Evolutionary conservation across 2,888 invertebrate species (phyloP), one percentile per base, ranked within the genome.

Genomic region (Diarsia mendica): DNA sequence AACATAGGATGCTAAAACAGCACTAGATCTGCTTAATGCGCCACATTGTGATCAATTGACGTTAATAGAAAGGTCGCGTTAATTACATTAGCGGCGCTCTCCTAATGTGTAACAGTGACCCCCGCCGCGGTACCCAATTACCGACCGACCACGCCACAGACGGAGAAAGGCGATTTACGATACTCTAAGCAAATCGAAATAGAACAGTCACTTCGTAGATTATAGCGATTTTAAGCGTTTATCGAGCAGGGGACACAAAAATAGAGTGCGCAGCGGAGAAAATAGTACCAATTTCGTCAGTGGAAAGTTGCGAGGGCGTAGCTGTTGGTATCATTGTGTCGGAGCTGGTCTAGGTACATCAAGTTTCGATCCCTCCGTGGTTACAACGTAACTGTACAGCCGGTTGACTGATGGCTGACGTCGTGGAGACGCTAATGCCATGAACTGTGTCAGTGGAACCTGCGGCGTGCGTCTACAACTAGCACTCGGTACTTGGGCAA

Each of bases 61-160:
- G 92, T 90, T 92, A 94, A 94, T 95, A 91, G 91, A 94, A 93
- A 95, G 95, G 94, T 95, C 95, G 92, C 87, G 79, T 82, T 95
- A 94, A 94, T 95, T 93, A 90, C 90, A 94, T 95, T 94, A 95
- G 90, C 92, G 89, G 75, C 84, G 89, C 85, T 88, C 89, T 90
- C 75, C 90, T 92, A 93, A 94, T 90, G 89, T 91, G 89, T 90
- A 89, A 87, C 90, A 88, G 82, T 87, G 87, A 87, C 90, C 88
- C 83, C 82, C 67, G 84, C 76, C 71, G 79, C 73, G 44, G 75
- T 79, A 78, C 88, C 70, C 69, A 15, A 49, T 33, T 78, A 78
- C 88, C 70, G 71, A 6, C 33, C 23, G 18, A 81, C 82, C 82
- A 80, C 83, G 84, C 53, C 28, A 67, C 66, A 75, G 75, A 76